Evolutionary conservation across 2,113 vertebrate species (phyloP), one percentile per base, ranked within the genome.

Genomic region (Sebastes schlegelii): DNA sequence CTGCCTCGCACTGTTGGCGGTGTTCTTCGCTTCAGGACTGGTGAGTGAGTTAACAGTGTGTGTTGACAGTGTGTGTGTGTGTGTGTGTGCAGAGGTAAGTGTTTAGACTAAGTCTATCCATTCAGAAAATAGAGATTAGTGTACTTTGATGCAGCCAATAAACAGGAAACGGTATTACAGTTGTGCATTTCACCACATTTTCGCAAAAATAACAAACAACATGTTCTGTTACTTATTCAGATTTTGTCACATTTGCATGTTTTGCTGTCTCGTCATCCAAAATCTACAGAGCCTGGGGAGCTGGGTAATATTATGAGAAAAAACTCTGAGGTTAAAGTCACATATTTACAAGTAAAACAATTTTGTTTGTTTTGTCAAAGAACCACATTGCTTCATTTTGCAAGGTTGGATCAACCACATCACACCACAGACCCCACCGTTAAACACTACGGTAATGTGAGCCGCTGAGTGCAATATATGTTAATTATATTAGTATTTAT

Each of bases 21-120:
- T 99, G 86, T 99, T 99, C 96, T 99, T 99, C 86, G 98, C 97
- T 84, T 97, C 96, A 23, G 97, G 97, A 89, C 95, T 98, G 97
- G 98, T 99, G 94, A 97, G 92, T 70, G 45, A 49, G 61, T 48
- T 34, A 34, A 34, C 26, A 34, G 57, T 46, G 74, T 69, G 42
- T 21, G 62, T 61, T 34, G 4, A 34, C 26, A 34, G 43, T 62
- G 66, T 58, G 51, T 51, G 65, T 64, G 10, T n/a, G 8, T 68
- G 46, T 46, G 80, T 72, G 65, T 26, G 62, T 10, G 43, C 13
- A 51, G 19, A 54, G 13, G 48, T 16, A 4, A 68, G 64, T 84
- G 68, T 80, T 60, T 21, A 54, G 26, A 48, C 49, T 51, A 43
- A 13, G 69, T 62, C 43, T 58, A 79, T 68, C 55, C 17, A 62